Evolutionary conservation across 2,888 invertebrate genomes (phyloP), one percentile per base, ranked within the genome.

Genomic region (Apotomis betuletana): DNA sequence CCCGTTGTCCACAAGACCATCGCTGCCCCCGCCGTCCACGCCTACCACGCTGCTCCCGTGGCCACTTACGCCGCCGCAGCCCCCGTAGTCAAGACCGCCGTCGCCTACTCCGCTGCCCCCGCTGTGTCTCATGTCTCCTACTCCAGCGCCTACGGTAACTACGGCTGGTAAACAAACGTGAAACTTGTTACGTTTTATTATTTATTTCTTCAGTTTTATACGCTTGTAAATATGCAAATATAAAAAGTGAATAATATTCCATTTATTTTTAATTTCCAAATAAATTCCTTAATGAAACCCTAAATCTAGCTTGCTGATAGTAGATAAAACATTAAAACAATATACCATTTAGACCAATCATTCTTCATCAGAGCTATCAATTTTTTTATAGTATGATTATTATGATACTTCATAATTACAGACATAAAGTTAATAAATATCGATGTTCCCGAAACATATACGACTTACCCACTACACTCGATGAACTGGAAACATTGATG

Each of bases 71-170:
- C 81, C 59, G 77, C 81, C 27, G 78, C 81, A 27, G 79, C 81
- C 10, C 80, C 81, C 27, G 87, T 79, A 65, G 76, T 81, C 72
- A 81, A 81, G 72, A 68, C 85, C 65, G 89, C 89, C 69, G 82
- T 94, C 59, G 80, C 90, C 64, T 94, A 94, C 88, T 92, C 92
- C 38, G 94, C 95, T 55, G 94, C 95, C 58, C 94, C 94, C 64
- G 93, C 94, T 71, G 95, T 95, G 36, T 95, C 96, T 64, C 95
- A 95, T 84, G 94, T 95, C 77, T 89, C 94, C 75, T 96, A 95
- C 91, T 88, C 94, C 74, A 95, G 95, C 70, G 91, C 94, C 62
- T 96, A 90, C 70, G 86, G 87, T 74, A 87, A 83, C 82, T 91
- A 91, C 79, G 91, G 90, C 67, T 91, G 91, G 91, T 91, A 82